Evolutionary conservation across 2,113 vertebrate species (phyloP).

Genomic region (Ophthalmotilapia sp.): DNA sequence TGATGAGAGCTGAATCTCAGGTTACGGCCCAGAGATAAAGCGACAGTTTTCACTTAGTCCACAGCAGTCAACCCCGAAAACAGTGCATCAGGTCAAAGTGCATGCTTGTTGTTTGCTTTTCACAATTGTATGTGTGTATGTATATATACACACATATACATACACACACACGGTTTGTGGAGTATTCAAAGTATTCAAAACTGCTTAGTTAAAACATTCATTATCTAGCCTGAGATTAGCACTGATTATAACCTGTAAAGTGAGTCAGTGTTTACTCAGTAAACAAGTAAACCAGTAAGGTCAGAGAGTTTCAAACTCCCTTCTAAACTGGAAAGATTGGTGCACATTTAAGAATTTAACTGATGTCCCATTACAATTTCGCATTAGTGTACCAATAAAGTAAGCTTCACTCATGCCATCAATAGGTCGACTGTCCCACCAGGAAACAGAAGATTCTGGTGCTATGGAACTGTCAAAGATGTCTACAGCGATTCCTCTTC

Average conservation of each 20-base stretch:
- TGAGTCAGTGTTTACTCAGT: background rate
- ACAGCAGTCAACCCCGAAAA: background rate
- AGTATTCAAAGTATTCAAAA: background rate
- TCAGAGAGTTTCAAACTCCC: background rate
- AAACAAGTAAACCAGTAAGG: background rate
- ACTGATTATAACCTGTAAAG: background rate
- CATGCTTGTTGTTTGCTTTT: background rate
- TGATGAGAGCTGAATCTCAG: background rate
- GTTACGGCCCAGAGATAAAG: background rate
- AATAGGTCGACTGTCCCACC: background rate
- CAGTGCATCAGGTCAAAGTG: background rate
- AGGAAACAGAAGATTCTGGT: background rate
- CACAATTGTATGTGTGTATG: background rate
- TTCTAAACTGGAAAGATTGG: background rate
- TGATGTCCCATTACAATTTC: rapidly evolving
- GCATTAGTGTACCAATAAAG: background rate
- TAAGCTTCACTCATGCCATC: rapidly evolving
- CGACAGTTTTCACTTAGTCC: background rate
- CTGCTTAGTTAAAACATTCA: background rate
- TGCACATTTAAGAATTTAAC: background rate
- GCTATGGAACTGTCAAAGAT: background rate
- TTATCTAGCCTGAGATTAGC: background rate
- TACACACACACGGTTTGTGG: background rate
- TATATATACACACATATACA: background rate
- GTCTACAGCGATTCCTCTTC: background rate